Conservation (phyloP, 92 coral and sea anemone genomes). For the Actinernus sp. region DNA sequence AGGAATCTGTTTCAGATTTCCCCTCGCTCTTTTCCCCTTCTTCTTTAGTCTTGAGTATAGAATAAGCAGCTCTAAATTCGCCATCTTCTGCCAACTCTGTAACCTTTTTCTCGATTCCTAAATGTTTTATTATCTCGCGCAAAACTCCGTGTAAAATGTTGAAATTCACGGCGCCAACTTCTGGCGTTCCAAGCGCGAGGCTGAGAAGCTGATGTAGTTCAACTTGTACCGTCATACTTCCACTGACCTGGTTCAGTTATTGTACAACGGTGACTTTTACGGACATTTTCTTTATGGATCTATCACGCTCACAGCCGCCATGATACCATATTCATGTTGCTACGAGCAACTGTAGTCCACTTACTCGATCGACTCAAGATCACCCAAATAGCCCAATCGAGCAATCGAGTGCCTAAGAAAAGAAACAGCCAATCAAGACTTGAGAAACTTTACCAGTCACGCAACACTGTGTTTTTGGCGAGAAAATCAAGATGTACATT, state of each 20-base stretch:
- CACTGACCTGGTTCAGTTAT: neutral
- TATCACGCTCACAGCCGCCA: constrained; percentile 55
- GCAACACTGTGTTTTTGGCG: too few species aligned
- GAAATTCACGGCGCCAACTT: constrained; percentile 96
- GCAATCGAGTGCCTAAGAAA: neutral
- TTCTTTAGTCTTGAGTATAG: constrained; percentile 61
- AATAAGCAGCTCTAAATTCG: constrained; percentile 74
- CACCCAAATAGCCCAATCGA: neutral
- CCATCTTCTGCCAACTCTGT: constrained; percentile 83
- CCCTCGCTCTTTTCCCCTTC: constrained; percentile 28
- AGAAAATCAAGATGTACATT: too few species aligned
- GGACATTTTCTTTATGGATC: constrained; percentile 11
- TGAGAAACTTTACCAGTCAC: constrained; percentile 24
- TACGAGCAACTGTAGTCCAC: constrained; percentile 62
- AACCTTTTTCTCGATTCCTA: constrained; percentile 88
- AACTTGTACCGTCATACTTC: constrained; percentile 74
- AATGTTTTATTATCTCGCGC: constrained; percentile 84
- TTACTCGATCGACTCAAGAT: neutral
- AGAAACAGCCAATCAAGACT: constrained; percentile 34
- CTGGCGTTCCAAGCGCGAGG: constrained; percentile 93
- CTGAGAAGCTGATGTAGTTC: constrained; percentile 86
- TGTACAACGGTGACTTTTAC: constrained; percentile 38
- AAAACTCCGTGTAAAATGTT: constrained; percentile 93
- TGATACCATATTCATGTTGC: constrained; percentile 65
- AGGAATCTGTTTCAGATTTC: constrained; percentile 23